A percentile compares a stretch with the other conserved stretches of the same genome.
phyloP scores from a whole-genome alignment of 1,140 invertebrate genomes.

The Sycophila sp. region DNA sequence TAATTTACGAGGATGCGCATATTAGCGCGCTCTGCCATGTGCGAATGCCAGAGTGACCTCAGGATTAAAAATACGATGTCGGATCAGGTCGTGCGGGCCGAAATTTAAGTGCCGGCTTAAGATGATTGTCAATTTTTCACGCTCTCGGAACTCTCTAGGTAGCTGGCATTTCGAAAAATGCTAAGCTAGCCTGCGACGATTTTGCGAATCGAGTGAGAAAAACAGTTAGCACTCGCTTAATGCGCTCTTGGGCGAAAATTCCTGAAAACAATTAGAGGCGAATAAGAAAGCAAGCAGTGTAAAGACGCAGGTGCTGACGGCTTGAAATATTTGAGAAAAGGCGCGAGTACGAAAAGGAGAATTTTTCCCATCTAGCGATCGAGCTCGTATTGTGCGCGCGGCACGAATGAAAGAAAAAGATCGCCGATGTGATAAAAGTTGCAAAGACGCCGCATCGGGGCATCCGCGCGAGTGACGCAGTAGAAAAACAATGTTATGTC shows the following conservation, averaged over 20 bases:
- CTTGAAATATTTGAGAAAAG: conserved; percentile 29
- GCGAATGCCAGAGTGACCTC: conserved; percentile 41
- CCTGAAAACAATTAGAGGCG: no score
- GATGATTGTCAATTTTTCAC: no score
- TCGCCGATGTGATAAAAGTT: conserved; percentile 43
- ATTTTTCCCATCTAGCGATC: background rate
- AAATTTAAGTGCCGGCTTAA: conserved; percentile 45
- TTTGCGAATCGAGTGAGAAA: no score
- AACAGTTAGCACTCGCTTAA: no score
- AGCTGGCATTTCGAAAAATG: no score
- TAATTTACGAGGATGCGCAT: conserved; percentile 51
- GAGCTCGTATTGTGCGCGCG: background rate
- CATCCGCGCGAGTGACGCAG: conserved; percentile 48
- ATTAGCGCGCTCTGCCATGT: background rate
- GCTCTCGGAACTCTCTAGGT: no score
- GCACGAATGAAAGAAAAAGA: conserved; percentile 18
- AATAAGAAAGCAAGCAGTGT: no score
- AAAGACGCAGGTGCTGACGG: background rate
- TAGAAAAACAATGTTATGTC: conserved; percentile 57
- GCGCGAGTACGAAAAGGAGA: background rate
- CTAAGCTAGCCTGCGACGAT: no score
- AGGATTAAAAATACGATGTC: conserved; percentile 47
- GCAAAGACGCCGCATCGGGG: conserved; percentile 37
- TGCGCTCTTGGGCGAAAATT: no score
- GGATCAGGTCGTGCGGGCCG: conserved; percentile 29